Evolutionary conservation across 1,140 invertebrate species (phyloP), one percentile per base, ranked within the genome.

Genomic region (Pseudachorutes palmiensis): DNA sequence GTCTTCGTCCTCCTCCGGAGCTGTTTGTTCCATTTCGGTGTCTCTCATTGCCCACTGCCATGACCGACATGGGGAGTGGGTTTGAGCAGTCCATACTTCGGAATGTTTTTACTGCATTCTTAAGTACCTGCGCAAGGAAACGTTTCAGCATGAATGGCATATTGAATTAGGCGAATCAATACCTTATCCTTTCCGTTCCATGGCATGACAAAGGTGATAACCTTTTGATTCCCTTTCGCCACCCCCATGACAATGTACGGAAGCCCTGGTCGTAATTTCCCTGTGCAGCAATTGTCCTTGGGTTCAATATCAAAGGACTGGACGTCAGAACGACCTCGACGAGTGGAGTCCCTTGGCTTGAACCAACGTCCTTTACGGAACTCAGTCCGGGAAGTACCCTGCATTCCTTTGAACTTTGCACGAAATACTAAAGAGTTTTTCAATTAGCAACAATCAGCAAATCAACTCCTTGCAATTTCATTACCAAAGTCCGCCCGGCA

Each of bases 401-500:
- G 74, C 2, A 75, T 70, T 22, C 76, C 70, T n/a, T 75, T 75
- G 29, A 78, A 74, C 64, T 78, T 80, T 12, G 78, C 76, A 45
- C 78, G 75, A 14, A 81, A 76, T 58, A 80, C 81, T 82, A 75
- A n/a, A n/a, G n/a, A n/a, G n/a, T n/a, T n/a, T n/a, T n/a, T n/a
- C n/a, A n/a, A n/a, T n/a, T n/a, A n/a, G n/a, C n/a, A n/a, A n/a
- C n/a, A n/a, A n/a, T n/a, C n/a, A n/a, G n/a, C n/a, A n/a, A n/a
- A n/a, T n/a, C n/a, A n/a, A n/a, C n/a, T n/a, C n/a, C n/a, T n/a
- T n/a, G n/a, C n/a, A n/a, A n/a, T n/a, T n/a, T n/a, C n/a, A 81
- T 80, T 78, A 86, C 85, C 85, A 70, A 84, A 82, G 66, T 83
- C 81, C 19, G 84, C 79, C 59, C 83, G 76, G 73, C 85, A 86